Evolutionary conservation across 2,797 vertebrate genomes (phyloP).

Genomic region (Otus scops): DNA sequence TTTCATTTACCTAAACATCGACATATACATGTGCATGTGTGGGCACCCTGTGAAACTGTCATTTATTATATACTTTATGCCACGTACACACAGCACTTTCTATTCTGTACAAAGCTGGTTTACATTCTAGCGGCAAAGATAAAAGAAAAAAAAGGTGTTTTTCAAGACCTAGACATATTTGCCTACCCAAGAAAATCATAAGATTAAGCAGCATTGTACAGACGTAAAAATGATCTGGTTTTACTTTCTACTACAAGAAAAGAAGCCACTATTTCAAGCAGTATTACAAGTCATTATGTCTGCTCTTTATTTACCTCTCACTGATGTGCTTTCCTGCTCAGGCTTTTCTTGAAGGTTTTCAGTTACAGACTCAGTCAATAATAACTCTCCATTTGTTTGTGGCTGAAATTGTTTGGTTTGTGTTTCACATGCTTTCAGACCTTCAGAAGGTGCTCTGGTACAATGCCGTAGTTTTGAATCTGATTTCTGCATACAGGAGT

Average conservation of each 20-base stretch:
- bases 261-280: not conserved
- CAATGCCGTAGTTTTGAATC: conserved; percentile 63
- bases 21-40: not conserved
- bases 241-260: conserved; percentile 10
- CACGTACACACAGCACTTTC: not conserved
- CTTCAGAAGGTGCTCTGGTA: conserved; percentile 65
- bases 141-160: not conserved
- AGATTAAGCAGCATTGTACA: not conserved
- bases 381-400: conserved; percentile 70
- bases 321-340: not conserved
- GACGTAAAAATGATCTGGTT: not conserved
- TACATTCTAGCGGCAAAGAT: not conserved
- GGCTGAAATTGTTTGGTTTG: conserved; percentile 58
- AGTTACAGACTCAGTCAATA: conserved; percentile 59
- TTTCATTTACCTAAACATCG: not conserved
- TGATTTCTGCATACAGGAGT: not conserved
- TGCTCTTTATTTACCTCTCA: conserved; percentile 52
- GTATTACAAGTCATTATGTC: not conserved
- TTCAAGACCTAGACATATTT: not conserved
- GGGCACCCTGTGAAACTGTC: not conserved
- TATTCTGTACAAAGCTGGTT: not conserved
- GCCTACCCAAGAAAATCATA: not conserved
- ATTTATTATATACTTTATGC: not conserved
- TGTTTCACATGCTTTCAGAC: conserved; percentile 65
- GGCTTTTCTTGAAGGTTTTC: not conserved